A percentile compares a stretch with the other conserved stretches of the same genome.
These are phyloP conservation scores for Corvus hawaiiensis DNA, from an alignment of 2,113 vertebrate genomes.

Conservation along the genomic window DNA sequence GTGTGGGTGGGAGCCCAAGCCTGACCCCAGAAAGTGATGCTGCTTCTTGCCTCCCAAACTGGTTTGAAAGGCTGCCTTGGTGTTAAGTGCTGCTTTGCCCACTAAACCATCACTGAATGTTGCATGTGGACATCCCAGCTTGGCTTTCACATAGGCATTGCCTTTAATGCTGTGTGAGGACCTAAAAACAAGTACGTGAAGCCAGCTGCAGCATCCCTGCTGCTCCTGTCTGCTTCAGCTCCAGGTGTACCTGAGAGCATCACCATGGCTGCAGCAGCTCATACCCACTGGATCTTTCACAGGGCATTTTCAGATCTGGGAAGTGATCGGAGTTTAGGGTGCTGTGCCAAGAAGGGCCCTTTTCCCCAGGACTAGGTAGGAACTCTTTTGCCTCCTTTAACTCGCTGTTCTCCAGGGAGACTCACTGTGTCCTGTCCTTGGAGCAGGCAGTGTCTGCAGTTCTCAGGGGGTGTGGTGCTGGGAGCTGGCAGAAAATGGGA, in stretches of 20 bases:
- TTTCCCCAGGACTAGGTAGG: not conserved
- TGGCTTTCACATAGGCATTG: not conserved
- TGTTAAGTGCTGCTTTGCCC: not conserved
- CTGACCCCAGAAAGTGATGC: not conserved
- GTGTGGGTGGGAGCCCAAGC: not conserved
- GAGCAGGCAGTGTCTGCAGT: not conserved
- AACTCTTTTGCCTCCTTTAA: not conserved
- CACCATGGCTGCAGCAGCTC: not conserved
- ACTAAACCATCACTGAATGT: not conserved
- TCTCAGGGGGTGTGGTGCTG: not conserved
- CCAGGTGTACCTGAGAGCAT: not conserved
- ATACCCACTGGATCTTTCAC: not conserved
- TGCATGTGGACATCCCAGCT: not conserved
- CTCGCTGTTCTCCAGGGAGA: not conserved
- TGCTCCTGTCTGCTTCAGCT: not conserved
- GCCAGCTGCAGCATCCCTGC: not conserved
- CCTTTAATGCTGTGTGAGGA: not conserved
- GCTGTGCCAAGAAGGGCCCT: not conserved
- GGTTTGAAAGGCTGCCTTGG: not conserved
- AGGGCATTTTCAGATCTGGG: not conserved
- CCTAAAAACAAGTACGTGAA: accelerated
- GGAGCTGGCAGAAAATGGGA: not conserved
- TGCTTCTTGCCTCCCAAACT: not conserved
- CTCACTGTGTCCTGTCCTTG: accelerated
- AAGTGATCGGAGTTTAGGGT: accelerated